These are phyloP conservation scores for Oedothorax gibbosus DNA, from an alignment of 1,140 invertebrate genomes.

Conservation along the genomic window DNA sequence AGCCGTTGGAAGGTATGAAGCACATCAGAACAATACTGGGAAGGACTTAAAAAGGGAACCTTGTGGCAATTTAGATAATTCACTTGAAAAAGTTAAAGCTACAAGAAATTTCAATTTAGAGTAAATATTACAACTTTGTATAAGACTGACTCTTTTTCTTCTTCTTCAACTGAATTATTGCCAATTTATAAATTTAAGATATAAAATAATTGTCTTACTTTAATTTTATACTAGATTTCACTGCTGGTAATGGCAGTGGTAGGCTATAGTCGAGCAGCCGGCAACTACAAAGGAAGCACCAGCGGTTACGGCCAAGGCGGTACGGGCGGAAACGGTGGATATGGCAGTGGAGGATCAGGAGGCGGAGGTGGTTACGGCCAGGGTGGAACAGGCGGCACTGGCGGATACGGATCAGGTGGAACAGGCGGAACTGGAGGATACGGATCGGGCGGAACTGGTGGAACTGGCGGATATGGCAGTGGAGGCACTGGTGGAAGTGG, in stretches of 20 bases:
- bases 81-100: too few relatives aligned
- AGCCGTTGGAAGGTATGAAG: too few relatives aligned
- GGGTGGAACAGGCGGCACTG: background rate
- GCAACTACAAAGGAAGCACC: background rate
- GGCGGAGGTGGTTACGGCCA: constrained; percentile 11
- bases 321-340: background rate
- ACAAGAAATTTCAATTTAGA: too few relatives aligned
- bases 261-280: constrained; percentile 4
- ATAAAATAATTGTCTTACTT: too few relatives aligned
- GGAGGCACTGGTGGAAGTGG: background rate
- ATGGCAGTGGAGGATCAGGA: constrained; percentile 12
- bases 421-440: background rate
- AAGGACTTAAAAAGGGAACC: too few relatives aligned
- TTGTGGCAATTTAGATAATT: too few relatives aligned
- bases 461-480: background rate
- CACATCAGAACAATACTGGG: too few relatives aligned
- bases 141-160: too few relatives aligned
- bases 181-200: too few relatives aligned
- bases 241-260: constrained; percentile 8
- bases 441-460: background rate
- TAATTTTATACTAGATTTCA: background rate
- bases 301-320: background rate
- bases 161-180: too few relatives aligned
- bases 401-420: background rate
- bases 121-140: too few relatives aligned